Conservation (phyloP, 2,113 vertebrate genomes). For the Mastomys coucha region DNA sequence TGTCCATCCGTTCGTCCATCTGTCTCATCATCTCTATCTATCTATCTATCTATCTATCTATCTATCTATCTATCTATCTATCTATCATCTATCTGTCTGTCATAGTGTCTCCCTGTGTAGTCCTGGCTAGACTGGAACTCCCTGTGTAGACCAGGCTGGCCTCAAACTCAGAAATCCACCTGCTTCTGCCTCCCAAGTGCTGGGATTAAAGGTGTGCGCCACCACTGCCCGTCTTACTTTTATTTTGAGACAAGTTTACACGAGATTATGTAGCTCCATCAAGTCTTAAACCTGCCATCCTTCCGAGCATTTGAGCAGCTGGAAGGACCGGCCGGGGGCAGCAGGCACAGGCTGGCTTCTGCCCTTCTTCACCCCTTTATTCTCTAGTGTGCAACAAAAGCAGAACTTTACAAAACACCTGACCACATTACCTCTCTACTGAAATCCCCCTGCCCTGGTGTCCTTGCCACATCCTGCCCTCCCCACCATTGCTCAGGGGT, state of each 20-base stretch:
- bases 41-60: not conserved
- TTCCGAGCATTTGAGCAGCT: not conserved
- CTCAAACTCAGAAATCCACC: not conserved
- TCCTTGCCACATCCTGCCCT: not conserved
- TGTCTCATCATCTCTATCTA: not conserved
- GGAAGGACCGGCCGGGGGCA: not conserved
- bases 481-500: not conserved
- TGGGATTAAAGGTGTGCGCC: not conserved
- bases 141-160: not conserved
- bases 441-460: not conserved
- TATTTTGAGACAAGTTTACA: not conserved
- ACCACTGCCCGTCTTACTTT: not conserved
- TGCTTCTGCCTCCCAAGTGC: too few relatives aligned
- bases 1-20: not conserved
- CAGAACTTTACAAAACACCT: not conserved
- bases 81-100: fast-evolving
- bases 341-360: not conserved
- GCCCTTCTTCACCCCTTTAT: too few relatives aligned
- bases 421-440: not conserved
- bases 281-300: not conserved
- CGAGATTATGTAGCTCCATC: not conserved
- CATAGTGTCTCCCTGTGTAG: not conserved
- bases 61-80: not conserved
- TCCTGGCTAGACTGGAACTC: not conserved
- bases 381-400: not conserved